Conservation (phyloP, 2,797 vertebrate species). For the Sciaenops ocellatus region DNA sequence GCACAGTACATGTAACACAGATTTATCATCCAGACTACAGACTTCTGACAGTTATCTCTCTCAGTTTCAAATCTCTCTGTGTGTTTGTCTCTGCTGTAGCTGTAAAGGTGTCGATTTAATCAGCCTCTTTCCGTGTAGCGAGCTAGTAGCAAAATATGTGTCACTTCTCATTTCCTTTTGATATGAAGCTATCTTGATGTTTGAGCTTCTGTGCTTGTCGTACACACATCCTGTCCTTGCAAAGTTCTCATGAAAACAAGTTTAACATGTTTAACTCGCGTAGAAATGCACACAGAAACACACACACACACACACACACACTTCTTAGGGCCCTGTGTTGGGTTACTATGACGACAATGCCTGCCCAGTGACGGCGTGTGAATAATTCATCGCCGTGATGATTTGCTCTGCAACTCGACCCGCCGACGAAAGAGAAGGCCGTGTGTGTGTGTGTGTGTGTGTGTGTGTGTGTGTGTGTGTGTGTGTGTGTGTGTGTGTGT, state of each 20-base stretch:
- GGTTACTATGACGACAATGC: conserved; percentile 66
- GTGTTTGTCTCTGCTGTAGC: no score
- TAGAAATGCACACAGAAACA: conserved; percentile 5
- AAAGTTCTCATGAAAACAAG: not conserved
- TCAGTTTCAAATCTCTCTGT: no score
- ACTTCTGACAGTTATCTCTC: not conserved
- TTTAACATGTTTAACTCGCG: not conserved
- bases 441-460: conserved; percentile 8
- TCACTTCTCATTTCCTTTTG: no score
- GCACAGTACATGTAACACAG: not conserved
- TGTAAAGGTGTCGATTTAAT: no score
- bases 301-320: conserved; percentile 19
- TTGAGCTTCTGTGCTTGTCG: no score
- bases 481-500: not conserved
- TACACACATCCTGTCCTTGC: no score
- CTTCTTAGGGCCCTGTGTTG: conserved; percentile 15
- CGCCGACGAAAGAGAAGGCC: conserved; percentile 13
- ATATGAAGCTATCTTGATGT: no score
- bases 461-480: no score
- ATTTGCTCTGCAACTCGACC: conserved; percentile 67
- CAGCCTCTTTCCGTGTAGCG: no score
- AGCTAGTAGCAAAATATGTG: no score
- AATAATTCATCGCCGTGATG: conserved; percentile 72
- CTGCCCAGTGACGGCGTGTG: conserved; percentile 50
- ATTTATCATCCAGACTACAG: conserved; percentile 1